Percentiles rank a stretch among this genome's conserved stretches.
phyloP scores from a whole-genome alignment of 1,140 invertebrate genomes.

The Drosophila albomicans region DNA sequence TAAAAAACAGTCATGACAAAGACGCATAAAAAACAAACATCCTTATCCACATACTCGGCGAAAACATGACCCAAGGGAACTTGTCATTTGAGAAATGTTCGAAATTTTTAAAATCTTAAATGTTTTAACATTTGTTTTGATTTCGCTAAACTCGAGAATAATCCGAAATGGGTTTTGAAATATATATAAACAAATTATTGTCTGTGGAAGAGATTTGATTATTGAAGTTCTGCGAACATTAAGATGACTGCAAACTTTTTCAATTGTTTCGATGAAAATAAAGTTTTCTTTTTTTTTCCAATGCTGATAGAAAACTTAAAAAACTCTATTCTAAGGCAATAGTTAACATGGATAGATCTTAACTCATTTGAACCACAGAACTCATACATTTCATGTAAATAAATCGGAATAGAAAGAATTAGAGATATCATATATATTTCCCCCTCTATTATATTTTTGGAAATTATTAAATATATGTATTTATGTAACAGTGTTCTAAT shows the following conservation, averaged over 20 bases:
- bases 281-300: no score
- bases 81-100: slow-evolving; percentile 16
- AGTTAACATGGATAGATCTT: no score
- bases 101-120: slow-evolving; percentile 49
- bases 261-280: not conserved
- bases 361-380: no score
- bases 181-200: not conserved
- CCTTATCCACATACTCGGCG: slow-evolving; percentile 9
- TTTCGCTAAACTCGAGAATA: slow-evolving; percentile 18
- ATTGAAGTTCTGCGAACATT: not conserved
- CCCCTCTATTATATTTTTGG: no score
- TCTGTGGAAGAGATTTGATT: slow-evolving; percentile 10
- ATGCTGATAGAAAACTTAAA: no score
- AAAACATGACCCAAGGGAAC: slow-evolving; percentile 49
- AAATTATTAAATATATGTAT: no score
- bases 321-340: no score
- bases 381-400: no score
- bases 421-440: no score
- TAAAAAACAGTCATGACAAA: not conserved
- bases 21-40: not conserved
- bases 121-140: slow-evolving; percentile 44
- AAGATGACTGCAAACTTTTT: not conserved
- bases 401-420: no score
- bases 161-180: slow-evolving; percentile 20
- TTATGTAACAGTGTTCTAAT: no score